These are phyloP conservation scores for Microtus richardsoni DNA, from an alignment of 2,113 vertebrate genomes.

Conservation along the genomic window DNA sequence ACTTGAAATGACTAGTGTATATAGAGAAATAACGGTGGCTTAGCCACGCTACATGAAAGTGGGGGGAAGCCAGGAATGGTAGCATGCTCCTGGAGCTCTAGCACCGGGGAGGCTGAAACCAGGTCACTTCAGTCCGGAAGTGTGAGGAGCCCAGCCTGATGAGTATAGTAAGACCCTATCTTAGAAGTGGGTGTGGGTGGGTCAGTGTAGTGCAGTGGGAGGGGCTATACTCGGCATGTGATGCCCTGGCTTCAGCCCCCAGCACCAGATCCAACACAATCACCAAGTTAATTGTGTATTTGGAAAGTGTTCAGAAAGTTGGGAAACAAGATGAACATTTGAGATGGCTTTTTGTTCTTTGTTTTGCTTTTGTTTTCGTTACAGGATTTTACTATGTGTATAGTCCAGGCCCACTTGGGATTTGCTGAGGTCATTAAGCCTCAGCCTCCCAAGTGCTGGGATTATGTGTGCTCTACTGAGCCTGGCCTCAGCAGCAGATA, in stretches of 20 bases:
- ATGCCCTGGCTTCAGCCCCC: neutral
- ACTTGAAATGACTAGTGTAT: neutral
- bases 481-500: neutral
- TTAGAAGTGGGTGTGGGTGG: neutral
- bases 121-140: neutral
- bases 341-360: neutral
- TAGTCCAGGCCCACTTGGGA: neutral
- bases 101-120: neutral
- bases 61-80: neutral
- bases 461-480: neutral
- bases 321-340: neutral
- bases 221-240: neutral
- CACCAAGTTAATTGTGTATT: neutral
- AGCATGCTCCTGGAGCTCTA: neutral
- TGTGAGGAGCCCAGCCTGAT: neutral
- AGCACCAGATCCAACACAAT: neutral
- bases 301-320: neutral
- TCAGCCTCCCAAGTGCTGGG: neutral
- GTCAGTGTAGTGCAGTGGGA: too few species aligned
- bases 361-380: neutral
- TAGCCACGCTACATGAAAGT: neutral
- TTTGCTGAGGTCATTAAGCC: neutral
- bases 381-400: neutral
- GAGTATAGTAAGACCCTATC: neutral
- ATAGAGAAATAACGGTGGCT: neutral